phyloP scores from a whole-genome alignment of 1,140 invertebrate species.

The Bursaphelenchus mucronatus region DNA sequence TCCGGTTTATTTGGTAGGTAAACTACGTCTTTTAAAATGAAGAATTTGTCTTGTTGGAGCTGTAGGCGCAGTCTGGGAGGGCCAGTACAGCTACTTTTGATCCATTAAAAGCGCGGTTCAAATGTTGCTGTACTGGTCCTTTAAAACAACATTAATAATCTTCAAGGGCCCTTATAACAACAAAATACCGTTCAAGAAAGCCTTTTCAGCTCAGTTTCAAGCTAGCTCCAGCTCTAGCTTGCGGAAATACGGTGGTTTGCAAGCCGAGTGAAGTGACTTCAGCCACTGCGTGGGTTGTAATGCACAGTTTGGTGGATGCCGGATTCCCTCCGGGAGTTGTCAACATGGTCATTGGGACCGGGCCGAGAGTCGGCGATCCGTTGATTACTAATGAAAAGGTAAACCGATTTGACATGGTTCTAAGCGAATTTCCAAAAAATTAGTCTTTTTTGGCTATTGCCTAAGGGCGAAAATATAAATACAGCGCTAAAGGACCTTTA shows the following conservation, averaged over 20 bases:
- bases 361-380: constrained; percentile 64
- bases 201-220: constrained; percentile 62
- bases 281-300: constrained; percentile 66
- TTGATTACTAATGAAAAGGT: constrained; percentile 66
- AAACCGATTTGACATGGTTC: constrained; percentile 24
- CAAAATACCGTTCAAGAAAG: no score
- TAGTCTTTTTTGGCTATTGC: no score
- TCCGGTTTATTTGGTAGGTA: constrained; percentile 67
- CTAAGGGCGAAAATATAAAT: no score
- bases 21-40: constrained; percentile 59
- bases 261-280: constrained; percentile 69
- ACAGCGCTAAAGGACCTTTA: no score
- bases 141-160: no score
- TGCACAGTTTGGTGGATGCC: constrained; percentile 64
- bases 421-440: no score
- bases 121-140: no score
- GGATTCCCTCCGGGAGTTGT: constrained; percentile 66
- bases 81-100: no score
- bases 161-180: no score
- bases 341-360: constrained; percentile 67
- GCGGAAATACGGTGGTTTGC: constrained; percentile 67
- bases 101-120: no score
- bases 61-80: no score
- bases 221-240: constrained; percentile 66
- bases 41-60: no score